Conservation (phyloP, 2,113 vertebrate genomes). For the Pelusios castaneus region DNA sequence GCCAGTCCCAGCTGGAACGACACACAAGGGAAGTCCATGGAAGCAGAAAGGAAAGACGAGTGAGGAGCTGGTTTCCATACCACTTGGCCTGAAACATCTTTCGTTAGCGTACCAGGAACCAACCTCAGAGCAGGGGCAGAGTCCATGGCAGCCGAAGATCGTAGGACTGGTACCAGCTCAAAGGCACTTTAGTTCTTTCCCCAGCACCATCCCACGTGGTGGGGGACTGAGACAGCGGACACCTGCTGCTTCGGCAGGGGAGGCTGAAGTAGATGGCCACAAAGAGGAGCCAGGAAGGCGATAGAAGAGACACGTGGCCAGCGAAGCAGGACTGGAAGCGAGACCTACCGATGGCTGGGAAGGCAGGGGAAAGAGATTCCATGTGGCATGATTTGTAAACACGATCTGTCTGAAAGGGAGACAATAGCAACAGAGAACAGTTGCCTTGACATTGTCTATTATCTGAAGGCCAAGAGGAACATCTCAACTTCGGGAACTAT, state of each 20-base stretch:
- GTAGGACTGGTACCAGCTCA: not conserved
- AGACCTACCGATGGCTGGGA: not conserved
- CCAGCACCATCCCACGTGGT: not conserved
- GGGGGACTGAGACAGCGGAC: not conserved
- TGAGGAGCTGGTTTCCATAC: not conserved
- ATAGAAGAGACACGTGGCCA: not conserved
- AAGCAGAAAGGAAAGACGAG: not conserved
- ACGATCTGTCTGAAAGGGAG: not conserved
- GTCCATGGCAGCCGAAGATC: not conserved
- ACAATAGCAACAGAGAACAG: not conserved
- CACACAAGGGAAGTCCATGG: not conserved
- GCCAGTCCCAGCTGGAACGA: not conserved
- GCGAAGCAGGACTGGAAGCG: not conserved
- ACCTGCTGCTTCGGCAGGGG: not conserved
- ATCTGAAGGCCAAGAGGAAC: not conserved
- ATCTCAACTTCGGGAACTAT: accelerated
- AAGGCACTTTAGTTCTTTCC: not conserved
- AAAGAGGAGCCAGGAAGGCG: not conserved
- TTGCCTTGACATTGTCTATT: accelerated
- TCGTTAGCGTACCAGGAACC: not conserved
- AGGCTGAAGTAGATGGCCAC: not conserved
- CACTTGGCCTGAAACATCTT: not conserved
- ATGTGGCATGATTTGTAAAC: not conserved
- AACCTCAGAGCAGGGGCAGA: not conserved
- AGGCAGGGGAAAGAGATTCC: not conserved